Evolutionary conservation across 2,797 vertebrate species (phyloP).

Genomic region (Scarus forsteni): DNA sequence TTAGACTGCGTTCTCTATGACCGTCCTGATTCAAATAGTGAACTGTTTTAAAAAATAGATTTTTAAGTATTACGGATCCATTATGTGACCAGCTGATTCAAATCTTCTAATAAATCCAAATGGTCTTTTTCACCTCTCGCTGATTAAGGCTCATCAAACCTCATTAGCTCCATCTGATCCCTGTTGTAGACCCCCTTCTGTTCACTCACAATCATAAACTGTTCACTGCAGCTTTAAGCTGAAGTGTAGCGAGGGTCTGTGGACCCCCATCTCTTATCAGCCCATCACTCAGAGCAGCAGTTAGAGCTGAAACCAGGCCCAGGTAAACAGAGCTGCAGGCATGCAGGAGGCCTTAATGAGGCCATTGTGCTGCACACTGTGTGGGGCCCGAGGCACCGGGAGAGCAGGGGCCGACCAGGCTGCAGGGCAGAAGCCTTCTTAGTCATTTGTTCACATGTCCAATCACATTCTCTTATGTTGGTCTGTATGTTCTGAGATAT

Average conservation of each 20-base stretch:
- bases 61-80: too few species aligned
- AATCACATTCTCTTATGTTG: slow-evolving; percentile 6
- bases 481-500: slow-evolving; percentile 3
- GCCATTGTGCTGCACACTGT: slow-evolving; percentile 53
- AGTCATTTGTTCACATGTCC: slow-evolving; percentile 1
- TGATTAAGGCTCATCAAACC: neutral
- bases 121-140: too few species aligned
- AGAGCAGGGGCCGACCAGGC: neutral
- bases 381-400: slow-evolving; percentile 40
- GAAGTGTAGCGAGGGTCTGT: neutral
- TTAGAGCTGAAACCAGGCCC: slow-evolving; percentile 28
- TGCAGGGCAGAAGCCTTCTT: neutral
- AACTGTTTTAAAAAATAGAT: too few species aligned
- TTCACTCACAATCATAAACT: neutral
- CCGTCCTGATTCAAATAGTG: too few species aligned
- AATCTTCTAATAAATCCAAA: too few species aligned
- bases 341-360: slow-evolving; percentile 50
- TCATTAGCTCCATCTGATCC: neutral
- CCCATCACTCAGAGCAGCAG: slow-evolving; percentile 51
- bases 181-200: neutral
- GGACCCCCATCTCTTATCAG: slow-evolving; percentile 37
- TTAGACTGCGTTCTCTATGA: too few species aligned
- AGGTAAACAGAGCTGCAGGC: slow-evolving; percentile 51
- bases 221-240: slow-evolving; percentile 6
- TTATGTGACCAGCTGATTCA: too few species aligned